Evolutionary conservation across 2,888 invertebrate genomes (phyloP).

Genomic region (Hesperia comma): DNA sequence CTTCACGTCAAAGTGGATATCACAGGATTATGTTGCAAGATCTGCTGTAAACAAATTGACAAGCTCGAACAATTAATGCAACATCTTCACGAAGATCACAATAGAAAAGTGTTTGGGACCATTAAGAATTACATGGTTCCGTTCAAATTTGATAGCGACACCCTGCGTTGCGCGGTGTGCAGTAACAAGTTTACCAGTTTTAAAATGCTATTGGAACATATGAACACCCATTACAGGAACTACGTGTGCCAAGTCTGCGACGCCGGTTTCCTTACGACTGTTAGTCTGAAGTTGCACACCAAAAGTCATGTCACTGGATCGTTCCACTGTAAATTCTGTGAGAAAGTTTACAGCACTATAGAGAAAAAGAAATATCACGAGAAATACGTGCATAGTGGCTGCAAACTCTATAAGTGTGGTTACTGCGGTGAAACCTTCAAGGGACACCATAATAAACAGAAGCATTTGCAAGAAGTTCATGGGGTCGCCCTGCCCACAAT

Average conservation of each 20-base stretch:
- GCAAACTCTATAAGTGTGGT: constrained; percentile 52
- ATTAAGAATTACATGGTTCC: constrained; percentile 62
- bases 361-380: constrained; percentile 24
- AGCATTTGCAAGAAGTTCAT: constrained; percentile 55
- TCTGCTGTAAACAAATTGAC: constrained; percentile 52
- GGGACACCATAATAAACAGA: constrained; percentile 48
- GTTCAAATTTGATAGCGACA: constrained; percentile 62
- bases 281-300: constrained; percentile 41
- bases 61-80: constrained; percentile 52
- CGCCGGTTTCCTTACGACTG: constrained; percentile 50
- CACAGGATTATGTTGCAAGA: constrained; percentile 56
- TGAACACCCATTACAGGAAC: constrained; percentile 60
- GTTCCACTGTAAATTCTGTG: constrained; percentile 36
- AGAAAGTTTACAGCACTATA: constrained; percentile 34
- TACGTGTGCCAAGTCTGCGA: constrained; percentile 56
- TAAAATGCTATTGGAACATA: constrained; percentile 58
- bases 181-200: constrained; percentile 54
- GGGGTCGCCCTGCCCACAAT: constrained; percentile 45
- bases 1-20: constrained; percentile 59
- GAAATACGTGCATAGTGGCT: constrained; percentile 49
- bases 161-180: constrained; percentile 60
- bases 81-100: constrained; percentile 54
- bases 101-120: constrained; percentile 51
- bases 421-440: constrained; percentile 59
- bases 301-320: constrained; percentile 28